Evolutionary conservation across 2,888 invertebrate genomes (phyloP), one percentile per base, ranked within the genome.

Genomic region (Pristionchus japonicus): DNA sequence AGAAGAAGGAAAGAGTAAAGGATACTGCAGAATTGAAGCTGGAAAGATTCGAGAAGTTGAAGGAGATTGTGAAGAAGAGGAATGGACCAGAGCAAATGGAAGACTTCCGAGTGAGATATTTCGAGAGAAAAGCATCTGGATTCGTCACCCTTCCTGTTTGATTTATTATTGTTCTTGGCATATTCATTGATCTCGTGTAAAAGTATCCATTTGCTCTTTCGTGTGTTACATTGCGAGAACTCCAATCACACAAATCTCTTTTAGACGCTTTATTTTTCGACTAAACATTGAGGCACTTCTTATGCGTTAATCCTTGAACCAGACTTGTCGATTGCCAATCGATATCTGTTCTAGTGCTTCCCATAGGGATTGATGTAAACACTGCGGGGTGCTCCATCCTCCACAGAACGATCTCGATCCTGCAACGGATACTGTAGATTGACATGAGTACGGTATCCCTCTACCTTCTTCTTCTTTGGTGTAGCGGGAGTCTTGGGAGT

Each of bases 41-140:
- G 23, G 88, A 89, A 27, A 85, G 92, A 77, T 77, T 92, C 31
- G 67, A 88, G 3, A 88, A 89, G 0, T 80, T 92, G 74, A 91
- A 91, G 83, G 90, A 88, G 77, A 91, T 92, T 85, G 88, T 92
- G 84, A 89, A 89, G 83, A 91, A 90, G 74, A 67, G 91, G 31
- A 92, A 92, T 87, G 90, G 90, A 4, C 89, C 90, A 3, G 86
- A 91, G 31, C 89, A 91, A 70, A 92, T 92, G n/a, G 91, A 90
- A 64, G 90, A 70, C 2, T 87, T 86, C 86, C 84, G 90, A 67
- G 88, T 86, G 64, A 83, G 92, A 86, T 91, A 91, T 77, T 89
- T 90, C 11, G 90, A 91, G 64, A 82, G 91, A 82, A 90, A 67
- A 40, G 89, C 89, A 20, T 87, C 89, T 20, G 89, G 90, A 67